These are phyloP conservation scores for Conopomorpha cramerella DNA, from an alignment of 1,140 invertebrate species.

Conservation along the genomic window DNA sequence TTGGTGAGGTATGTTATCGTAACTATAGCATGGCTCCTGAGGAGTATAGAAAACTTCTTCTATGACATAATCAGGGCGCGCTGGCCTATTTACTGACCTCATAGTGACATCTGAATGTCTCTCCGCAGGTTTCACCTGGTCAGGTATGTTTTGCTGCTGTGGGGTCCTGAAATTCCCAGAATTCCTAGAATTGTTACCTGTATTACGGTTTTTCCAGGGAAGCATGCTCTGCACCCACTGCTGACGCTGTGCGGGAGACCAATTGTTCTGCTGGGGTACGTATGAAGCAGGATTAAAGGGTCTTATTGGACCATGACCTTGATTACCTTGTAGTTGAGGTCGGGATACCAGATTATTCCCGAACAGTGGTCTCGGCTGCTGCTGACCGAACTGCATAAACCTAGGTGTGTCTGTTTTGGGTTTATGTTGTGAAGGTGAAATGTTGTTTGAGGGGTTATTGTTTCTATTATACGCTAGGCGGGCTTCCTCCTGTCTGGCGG, in stretches of 20 bases:
- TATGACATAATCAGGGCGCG: slow-evolving; percentile 3
- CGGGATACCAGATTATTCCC: no score
- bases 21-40: no score
- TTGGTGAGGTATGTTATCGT: no score
- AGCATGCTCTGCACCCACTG: not conserved
- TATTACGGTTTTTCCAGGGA: not conserved
- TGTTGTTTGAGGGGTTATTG: not conserved
- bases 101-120: slow-evolving; percentile 8
- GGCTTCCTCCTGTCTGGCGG: slow-evolving; percentile 9
- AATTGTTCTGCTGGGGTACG: no score
- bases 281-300: no score
- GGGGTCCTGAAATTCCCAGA: not conserved
- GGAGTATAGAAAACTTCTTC: slow-evolving; percentile 7
- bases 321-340: no score
- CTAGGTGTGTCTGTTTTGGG: not conserved
- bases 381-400: no score
- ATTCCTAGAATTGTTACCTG: not conserved
- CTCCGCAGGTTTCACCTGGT: slow-evolving; percentile 1
- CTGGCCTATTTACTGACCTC: slow-evolving; percentile 6
- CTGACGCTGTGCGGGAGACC: not conserved
- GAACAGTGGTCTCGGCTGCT: no score
- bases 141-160: slow-evolving; percentile 3
- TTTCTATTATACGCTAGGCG: slow-evolving; percentile 2
- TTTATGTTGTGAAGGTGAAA: not conserved
- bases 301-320: no score